Conservation (phyloP, 2,797 vertebrate genomes). For the Centroberyx gerrardi region DNA sequence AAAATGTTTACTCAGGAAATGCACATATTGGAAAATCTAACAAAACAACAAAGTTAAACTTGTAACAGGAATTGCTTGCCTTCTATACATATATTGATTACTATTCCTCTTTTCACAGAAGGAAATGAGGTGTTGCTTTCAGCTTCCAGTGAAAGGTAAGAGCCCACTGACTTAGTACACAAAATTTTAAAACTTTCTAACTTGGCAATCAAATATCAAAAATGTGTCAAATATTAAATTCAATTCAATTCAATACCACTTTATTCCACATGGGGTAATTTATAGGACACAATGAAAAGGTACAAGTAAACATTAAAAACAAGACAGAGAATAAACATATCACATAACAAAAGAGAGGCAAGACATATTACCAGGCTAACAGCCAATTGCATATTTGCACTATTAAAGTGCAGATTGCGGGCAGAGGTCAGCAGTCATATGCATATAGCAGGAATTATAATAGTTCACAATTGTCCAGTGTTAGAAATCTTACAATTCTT, state of each 20-base stretch:
- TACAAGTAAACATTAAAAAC: too few species aligned
- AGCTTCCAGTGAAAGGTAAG: slow-evolving; percentile 54
- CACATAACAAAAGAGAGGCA: too few species aligned
- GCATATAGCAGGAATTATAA: neutral
- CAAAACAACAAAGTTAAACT: slow-evolving; percentile 6
- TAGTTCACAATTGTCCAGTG: neutral
- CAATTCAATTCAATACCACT: too few species aligned
- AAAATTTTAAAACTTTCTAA: neutral
- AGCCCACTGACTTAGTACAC: neutral
- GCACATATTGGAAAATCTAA: neutral
- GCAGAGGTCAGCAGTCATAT: neutral
- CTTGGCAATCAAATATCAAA: too few species aligned
- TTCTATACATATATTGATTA: slow-evolving; percentile 21
- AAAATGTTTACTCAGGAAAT: neutral
- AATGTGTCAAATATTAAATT: too few species aligned
- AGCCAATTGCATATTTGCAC: neutral
- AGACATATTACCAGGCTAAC: neutral
- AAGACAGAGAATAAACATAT: too few species aligned
- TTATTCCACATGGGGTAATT: too few species aligned
- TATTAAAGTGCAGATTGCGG: slow-evolving; percentile 21
- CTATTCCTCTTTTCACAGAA: slow-evolving; percentile 53
- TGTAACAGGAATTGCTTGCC: neutral
- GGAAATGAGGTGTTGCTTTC: slow-evolving; percentile 1
- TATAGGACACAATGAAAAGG: too few species aligned
- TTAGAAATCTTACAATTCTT: neutral